Evolutionary conservation across 2,797 vertebrate genomes (phyloP), one percentile per base, ranked within the genome.

Genomic region (Schizopygopsis malacanthus): DNA sequence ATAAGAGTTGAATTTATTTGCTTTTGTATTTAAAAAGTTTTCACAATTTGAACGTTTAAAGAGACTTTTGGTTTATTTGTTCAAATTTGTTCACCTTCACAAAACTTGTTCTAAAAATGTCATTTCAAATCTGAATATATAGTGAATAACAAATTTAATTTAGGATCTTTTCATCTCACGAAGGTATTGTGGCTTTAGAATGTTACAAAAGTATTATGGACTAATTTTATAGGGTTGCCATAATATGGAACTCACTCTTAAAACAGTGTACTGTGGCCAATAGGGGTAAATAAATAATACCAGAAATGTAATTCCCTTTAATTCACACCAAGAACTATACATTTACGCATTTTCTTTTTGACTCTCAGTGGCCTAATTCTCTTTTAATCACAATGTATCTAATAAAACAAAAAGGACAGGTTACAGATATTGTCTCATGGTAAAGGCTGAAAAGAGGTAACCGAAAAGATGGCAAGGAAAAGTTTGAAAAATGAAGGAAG

Each of bases 401-500:
- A 33, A 47, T 65, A 67, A 67, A 79, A 47, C 16, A 33, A 79
- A 65, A 79, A 80, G 4, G 25, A 20, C 16, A 33, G 16, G 3
- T 67, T 63, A 37, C 33, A 71, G 33, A 56, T 18, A 71, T 41
- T 12, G 4, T 37, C 20, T 81, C 20, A 41, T 69, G 13, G 12
- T 25, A 70, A 54, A 70, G 45, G 22, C 25, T n/a, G 13, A 70
- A 83, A 15, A 47, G 52, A 28, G 25, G 28, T 20, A 83, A 52
- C 4, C 33, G 54, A 59, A 70, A 77, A 0, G 61, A 54, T 52
- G n/a, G 39, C 45, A 71, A 54, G 50, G 37, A 83, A 73, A 83
- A 50, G 56, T 52, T 50, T 67, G 45, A 69, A 59, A 84, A 70
- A 79, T 59, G 7, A 11, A 77, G 22, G 45, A 79, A 56, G 22